These are phyloP conservation scores for Hecatera dysodea DNA, from an alignment of 2,888 invertebrate genomes.

Conservation along the genomic window DNA sequence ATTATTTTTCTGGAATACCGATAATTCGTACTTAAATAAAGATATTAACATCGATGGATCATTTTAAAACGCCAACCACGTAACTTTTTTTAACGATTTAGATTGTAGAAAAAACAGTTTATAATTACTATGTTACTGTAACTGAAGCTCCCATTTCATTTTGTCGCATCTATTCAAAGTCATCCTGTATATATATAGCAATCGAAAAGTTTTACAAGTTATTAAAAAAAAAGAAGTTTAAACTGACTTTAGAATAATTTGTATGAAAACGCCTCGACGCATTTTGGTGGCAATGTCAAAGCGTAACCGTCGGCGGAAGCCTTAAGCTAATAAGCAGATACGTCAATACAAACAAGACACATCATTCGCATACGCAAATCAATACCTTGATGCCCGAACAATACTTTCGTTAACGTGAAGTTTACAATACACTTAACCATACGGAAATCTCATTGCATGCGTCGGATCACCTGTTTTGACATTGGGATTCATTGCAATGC, in stretches of 20 bases:
- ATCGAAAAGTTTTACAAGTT: too few species aligned
- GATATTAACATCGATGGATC: too few species aligned
- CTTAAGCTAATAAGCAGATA: not conserved
- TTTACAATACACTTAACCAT: constrained; percentile 58
- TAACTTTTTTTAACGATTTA: too few species aligned
- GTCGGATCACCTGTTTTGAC: constrained; percentile 75
- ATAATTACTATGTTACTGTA: too few species aligned
- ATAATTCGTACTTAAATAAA: too few species aligned
- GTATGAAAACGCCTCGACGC: not conserved
- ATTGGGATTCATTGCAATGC: constrained; percentile 71
- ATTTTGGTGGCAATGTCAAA: not conserved
- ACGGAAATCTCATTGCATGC: constrained; percentile 61
- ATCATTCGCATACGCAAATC: constrained; percentile 8
- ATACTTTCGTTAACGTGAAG: constrained; percentile 59
- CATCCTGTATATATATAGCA: too few species aligned
- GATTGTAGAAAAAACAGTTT: too few species aligned
- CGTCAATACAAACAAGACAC: constrained; percentile 4
- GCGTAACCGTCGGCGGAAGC: not conserved
- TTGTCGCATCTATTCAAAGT: too few species aligned
- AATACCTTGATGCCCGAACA: constrained; percentile 33
- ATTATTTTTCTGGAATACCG: too few species aligned
- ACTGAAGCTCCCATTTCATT: too few species aligned
- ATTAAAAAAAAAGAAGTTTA: too few species aligned
- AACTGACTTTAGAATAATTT: not conserved
- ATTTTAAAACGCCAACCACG: too few species aligned